phyloP scores from a whole-genome alignment of 1,140 invertebrate genomes.

The Eulimnadia texana region DNA sequence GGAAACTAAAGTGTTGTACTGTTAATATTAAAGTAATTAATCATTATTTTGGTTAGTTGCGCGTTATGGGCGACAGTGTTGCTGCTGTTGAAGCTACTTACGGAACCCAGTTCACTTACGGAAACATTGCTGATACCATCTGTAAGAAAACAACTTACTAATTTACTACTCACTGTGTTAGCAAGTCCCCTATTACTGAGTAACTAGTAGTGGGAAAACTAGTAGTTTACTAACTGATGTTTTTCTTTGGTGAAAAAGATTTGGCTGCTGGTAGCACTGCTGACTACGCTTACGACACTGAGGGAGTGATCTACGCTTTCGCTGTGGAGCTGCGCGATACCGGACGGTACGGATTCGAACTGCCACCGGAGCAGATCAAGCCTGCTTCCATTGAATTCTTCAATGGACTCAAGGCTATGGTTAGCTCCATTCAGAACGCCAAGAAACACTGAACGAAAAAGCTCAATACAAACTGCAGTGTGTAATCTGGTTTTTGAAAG shows the following conservation, averaged over 20 bases:
- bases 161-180: too few relatives aligned
- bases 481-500: too few relatives aligned
- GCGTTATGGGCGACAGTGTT: conserved; percentile 16
- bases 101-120: conserved; percentile 19
- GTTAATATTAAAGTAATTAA: background rate
- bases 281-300: conserved; percentile 32
- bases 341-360: conserved; percentile 35
- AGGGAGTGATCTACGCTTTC: conserved; percentile 29
- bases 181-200: too few relatives aligned
- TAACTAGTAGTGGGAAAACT: too few relatives aligned
- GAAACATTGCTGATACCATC: conserved; percentile 14
- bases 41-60: conserved; percentile 13
- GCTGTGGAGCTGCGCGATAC: conserved; percentile 31
- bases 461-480: too few relatives aligned
- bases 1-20: background rate
- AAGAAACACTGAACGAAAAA: background rate
- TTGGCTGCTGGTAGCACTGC: conserved; percentile 30
- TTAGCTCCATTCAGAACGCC: conserved; percentile 11
- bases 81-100: conserved; percentile 18
- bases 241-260: conserved; percentile 22
- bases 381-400: conserved; percentile 39
- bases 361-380: conserved; percentile 36
- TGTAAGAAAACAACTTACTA: conserved; percentile 7
- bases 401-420: conserved; percentile 31
- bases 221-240: too few relatives aligned